These are phyloP conservation scores for Reticulitermes speratus DNA, from an alignment of 1,140 invertebrate genomes.

Conservation along the genomic window DNA sequence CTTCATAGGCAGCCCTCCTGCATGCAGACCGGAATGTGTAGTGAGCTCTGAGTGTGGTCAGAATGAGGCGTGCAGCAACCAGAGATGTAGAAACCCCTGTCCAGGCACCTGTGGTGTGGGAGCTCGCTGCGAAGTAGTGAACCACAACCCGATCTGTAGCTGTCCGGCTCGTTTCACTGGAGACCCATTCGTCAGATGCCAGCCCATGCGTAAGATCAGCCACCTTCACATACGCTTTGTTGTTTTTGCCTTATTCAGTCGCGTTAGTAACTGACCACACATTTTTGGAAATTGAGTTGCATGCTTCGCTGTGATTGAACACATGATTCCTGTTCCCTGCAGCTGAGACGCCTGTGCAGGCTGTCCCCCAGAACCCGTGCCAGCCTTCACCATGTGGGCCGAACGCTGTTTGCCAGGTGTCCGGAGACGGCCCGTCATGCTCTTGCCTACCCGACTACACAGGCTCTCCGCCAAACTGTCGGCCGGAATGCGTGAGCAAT, in stretches of 20 bases:
- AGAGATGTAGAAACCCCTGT: slow-evolving; percentile 69
- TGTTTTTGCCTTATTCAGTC: background rate
- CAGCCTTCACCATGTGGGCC: slow-evolving; percentile 56
- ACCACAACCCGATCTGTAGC: slow-evolving; percentile 63
- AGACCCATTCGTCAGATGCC: slow-evolving; percentile 54
- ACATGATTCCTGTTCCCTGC: background rate
- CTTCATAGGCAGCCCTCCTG: slow-evolving; percentile 61
- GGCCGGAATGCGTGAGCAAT: slow-evolving; percentile 54
- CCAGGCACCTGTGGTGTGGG: slow-evolving; percentile 64
- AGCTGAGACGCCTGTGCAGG: slow-evolving; percentile 39
- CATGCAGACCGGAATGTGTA: slow-evolving; percentile 66
- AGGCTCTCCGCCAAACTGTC: slow-evolving; percentile 54
- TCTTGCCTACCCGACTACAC: slow-evolving; percentile 52
- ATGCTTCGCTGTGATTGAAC: slow-evolving; percentile 50
- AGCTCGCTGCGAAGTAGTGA: slow-evolving; percentile 63
- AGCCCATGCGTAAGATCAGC: slow-evolving; percentile 33
- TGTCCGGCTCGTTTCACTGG: slow-evolving; percentile 59
- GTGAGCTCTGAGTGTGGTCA: slow-evolving; percentile 62
- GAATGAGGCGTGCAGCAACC: slow-evolving; percentile 63
- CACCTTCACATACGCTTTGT: no score
- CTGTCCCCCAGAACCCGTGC: slow-evolving; percentile 50
- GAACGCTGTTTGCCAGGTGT: slow-evolving; percentile 54
- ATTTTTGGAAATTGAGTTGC: background rate
- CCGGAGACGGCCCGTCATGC: slow-evolving; percentile 53
- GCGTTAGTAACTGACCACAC: background rate